Conservation (phyloP, 2,797 vertebrate species). For the Chanos chanos region DNA sequence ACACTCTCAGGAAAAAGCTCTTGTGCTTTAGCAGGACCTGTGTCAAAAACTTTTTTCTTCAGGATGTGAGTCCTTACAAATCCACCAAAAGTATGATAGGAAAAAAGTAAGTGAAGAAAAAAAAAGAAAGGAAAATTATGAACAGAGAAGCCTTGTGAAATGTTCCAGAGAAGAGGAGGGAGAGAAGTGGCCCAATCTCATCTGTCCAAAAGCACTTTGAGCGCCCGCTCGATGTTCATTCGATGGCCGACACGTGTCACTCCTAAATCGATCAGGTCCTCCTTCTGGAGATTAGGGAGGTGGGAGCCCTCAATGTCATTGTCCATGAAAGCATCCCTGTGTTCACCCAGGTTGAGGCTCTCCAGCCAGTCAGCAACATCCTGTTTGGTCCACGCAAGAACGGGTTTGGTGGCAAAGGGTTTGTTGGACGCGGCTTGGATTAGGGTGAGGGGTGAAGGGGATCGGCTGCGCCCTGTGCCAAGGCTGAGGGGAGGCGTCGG, state of each 20-base stretch:
- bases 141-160: slow-evolving; percentile 10
- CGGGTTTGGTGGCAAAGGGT: slow-evolving; percentile 86
- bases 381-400: slow-evolving; percentile 87
- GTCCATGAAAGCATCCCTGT: slow-evolving; percentile 88
- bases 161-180: background rate
- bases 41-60: slow-evolving; percentile 26
- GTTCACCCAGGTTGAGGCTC: slow-evolving; percentile 86
- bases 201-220: slow-evolving; percentile 87
- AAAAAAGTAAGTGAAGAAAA: slow-evolving; percentile 29
- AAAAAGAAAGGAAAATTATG: slow-evolving; percentile 50
- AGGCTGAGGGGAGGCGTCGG: slow-evolving; percentile 79
- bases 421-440: slow-evolving; percentile 82
- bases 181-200: slow-evolving; percentile 68
- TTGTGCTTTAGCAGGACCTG: slow-evolving; percentile 32
- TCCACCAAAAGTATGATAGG: slow-evolving; percentile 30
- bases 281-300: slow-evolving; percentile 87
- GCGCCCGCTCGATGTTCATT: slow-evolving; percentile 89
- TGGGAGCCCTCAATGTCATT: slow-evolving; percentile 90
- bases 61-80: slow-evolving; percentile 31
- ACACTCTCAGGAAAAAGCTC: slow-evolving; percentile 30
- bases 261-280: slow-evolving; percentile 87
- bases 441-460: slow-evolving; percentile 83
- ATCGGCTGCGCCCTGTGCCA: slow-evolving; percentile 82
- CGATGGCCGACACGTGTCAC: slow-evolving; percentile 88
- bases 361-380: slow-evolving; percentile 92